A percentile compares a stretch with the other conserved stretches of the same genome.
Evolutionary conservation across 1,140 invertebrate species (phyloP).

Genomic region (Oryctes rhinoceros): DNA sequence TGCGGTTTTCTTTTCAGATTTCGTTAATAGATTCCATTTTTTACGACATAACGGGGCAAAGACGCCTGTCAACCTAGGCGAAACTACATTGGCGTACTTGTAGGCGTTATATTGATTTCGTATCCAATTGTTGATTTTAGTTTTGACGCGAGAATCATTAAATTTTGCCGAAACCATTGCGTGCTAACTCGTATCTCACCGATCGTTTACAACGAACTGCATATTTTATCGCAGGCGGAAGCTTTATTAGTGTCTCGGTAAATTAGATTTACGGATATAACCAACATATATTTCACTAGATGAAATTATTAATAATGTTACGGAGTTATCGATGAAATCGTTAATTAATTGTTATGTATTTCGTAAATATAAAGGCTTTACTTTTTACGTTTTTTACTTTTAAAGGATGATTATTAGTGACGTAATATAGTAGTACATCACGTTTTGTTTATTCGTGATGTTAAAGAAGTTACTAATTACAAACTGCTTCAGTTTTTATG

Average conservation of each 20-base stretch:
- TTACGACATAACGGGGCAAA: neutral
- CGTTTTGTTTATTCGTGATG: no score
- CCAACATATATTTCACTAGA: neutral
- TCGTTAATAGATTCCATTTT: neutral
- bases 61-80: neutral
- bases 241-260: neutral
- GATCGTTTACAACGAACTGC: neutral
- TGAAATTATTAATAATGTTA: no score
- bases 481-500: no score
- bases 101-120: slow-evolving; percentile 14
- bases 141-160: neutral
- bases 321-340: no score
- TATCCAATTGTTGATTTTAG: slow-evolving; percentile 5
- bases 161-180: neutral
- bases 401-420: no score
- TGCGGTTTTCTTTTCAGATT: neutral
- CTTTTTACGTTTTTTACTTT: no score
- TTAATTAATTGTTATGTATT: no score
- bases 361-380: no score
- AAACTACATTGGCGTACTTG: neutral
- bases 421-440: no score
- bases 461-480: no score
- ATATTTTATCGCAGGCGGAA: neutral
- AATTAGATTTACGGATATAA: slow-evolving; percentile 20
- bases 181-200: neutral